phyloP scores from a whole-genome alignment of 37 sponge, comb jelly and placozoan genomes.

The Spongia lamella region DNA sequence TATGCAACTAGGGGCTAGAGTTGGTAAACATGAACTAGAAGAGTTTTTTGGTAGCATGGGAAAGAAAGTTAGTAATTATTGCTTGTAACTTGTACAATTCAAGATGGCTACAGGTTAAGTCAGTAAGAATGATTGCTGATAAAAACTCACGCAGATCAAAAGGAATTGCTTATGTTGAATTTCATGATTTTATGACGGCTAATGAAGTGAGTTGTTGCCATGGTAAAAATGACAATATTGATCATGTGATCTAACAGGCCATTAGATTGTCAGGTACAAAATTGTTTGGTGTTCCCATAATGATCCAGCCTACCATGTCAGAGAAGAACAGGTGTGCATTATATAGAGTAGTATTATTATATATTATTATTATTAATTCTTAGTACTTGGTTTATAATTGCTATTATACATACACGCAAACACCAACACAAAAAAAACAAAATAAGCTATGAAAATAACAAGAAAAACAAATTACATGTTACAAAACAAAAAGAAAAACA shows the following conservation, averaged over 20 bases:
- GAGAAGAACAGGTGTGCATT: constrained; percentile 87
- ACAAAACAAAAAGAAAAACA: no score
- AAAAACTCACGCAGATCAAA: constrained; percentile 92
- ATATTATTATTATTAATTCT: no score
- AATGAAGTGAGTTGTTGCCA: constrained; percentile 15
- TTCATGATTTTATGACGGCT: constrained; percentile 72
- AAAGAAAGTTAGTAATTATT: constrained; percentile 45
- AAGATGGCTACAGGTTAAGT: constrained; percentile 50
- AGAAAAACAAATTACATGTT: no score
- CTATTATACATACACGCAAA: no score
- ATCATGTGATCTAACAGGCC: constrained; percentile 42
- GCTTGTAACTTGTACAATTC: neutral
- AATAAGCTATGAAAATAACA: no score
- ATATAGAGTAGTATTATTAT: neutral
- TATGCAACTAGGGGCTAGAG: constrained; percentile 90
- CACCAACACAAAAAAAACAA: no score
- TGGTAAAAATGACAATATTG: neutral
- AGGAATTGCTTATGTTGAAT: constrained; percentile 98
- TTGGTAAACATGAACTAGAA: constrained; percentile 75
- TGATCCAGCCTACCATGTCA: constrained; percentile 93
- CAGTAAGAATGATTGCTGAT: constrained; percentile 91
- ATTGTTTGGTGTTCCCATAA: constrained; percentile 88
- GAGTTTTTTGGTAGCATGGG: constrained; percentile 89
- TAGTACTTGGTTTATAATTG: no score
- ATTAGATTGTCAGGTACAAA: constrained; percentile 78